Conservation (phyloP, 92 coral and sea anemone species). For the Phenganax stokvisi region DNA sequence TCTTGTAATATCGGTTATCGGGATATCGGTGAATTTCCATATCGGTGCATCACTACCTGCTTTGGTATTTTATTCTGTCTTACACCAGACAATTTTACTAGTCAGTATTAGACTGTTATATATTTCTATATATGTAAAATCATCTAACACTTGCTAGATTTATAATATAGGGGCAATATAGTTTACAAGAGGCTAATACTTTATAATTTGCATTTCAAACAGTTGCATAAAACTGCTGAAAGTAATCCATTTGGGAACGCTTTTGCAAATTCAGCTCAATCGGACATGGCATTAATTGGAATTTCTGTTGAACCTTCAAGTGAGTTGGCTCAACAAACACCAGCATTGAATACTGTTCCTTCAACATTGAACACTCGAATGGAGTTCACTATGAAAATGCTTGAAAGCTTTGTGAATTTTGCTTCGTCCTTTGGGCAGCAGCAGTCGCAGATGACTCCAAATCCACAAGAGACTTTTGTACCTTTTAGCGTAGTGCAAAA, state of each 20-base stretch:
- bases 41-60: too few relatives aligned
- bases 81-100: too few relatives aligned
- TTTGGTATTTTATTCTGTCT: too few relatives aligned
- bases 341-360: conserved; percentile 64
- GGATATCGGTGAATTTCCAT: too few relatives aligned
- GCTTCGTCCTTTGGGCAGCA: conserved; percentile 77
- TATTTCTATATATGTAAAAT: not conserved
- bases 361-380: conserved; percentile 83
- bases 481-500: conserved; percentile 78
- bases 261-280: conserved; percentile 42
- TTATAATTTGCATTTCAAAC: not conserved
- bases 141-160: not conserved
- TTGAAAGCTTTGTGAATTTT: conserved; percentile 87
- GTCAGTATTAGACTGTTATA: too few relatives aligned
- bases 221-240: conserved; percentile 30
- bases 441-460: conserved; percentile 91
- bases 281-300: conserved; percentile 80
- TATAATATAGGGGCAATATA: too few relatives aligned
- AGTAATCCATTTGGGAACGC: conserved; percentile 69
- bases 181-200: not conserved
- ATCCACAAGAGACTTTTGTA: conserved; percentile 72
- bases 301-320: conserved; percentile 83
- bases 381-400: conserved; percentile 88
- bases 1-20: too few relatives aligned
- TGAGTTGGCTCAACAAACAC: conserved; percentile 83